phyloP scores from a whole-genome alignment of 2,888 invertebrate species.

The Euclidia mi region DNA sequence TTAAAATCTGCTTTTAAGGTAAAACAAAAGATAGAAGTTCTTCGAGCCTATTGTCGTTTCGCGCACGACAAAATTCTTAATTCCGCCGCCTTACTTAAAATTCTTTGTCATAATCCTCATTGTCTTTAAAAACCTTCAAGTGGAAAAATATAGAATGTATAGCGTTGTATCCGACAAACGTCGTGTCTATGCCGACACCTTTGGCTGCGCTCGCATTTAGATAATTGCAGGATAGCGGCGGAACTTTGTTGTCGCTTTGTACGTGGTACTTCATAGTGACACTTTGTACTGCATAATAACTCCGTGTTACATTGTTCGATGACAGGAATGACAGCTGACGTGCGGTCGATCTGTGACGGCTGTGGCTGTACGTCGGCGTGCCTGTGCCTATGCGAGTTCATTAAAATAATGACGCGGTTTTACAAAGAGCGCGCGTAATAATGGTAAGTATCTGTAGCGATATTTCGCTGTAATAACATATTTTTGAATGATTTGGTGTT shows the following conservation, averaged over 20 bases:
- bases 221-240: slow-evolving; percentile 83
- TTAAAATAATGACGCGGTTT: slow-evolving; percentile 66
- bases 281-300: slow-evolving; percentile 80
- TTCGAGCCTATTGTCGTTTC: no score
- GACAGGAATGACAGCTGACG: slow-evolving; percentile 43
- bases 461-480: slow-evolving; percentile 4
- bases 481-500: slow-evolving; percentile 3
- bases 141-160: slow-evolving; percentile 28
- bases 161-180: slow-evolving; percentile 17
- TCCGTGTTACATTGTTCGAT: slow-evolving; percentile 73
- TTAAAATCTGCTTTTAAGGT: no score
- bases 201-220: slow-evolving; percentile 77
- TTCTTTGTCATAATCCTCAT: not conserved
- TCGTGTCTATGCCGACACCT: slow-evolving; percentile 67
- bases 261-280: slow-evolving; percentile 69
- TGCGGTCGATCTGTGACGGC: slow-evolving; percentile 55
- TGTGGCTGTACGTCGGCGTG: slow-evolving; percentile 25
- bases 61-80: not conserved
- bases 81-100: not conserved
- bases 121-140: slow-evolving; percentile 2
- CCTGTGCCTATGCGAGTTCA: slow-evolving; percentile 51
- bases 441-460: slow-evolving; percentile 8
- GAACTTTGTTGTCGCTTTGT: slow-evolving; percentile 79
- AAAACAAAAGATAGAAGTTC: no score
- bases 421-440: slow-evolving; percentile 10